Conservation (phyloP, 2,888 invertebrate genomes). For the Troides helena region DNA sequence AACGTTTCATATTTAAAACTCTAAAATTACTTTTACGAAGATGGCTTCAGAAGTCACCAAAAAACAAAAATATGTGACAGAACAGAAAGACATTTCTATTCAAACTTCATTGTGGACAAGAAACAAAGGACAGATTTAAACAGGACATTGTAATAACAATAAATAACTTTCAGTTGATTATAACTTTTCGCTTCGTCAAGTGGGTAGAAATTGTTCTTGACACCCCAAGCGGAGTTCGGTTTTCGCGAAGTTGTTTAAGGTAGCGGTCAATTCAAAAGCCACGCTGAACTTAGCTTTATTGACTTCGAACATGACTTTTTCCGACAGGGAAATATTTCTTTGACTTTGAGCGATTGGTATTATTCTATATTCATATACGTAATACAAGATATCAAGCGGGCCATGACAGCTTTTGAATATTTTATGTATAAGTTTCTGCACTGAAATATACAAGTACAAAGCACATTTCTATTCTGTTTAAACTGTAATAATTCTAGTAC, state of each 20-base stretch:
- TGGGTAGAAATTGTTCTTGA: slow-evolving; percentile 8
- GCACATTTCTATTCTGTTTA: slow-evolving; percentile 1
- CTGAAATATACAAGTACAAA: slow-evolving; percentile 18
- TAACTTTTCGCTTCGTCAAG: neutral
- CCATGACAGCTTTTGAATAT: slow-evolving; percentile 10
- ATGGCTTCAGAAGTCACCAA: no score
- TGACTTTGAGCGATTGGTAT: slow-evolving; percentile 20
- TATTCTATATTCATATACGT: slow-evolving; percentile 24
- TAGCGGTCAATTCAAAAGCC: slow-evolving; percentile 20
- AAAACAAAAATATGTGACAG: no score
- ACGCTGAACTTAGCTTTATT: slow-evolving; percentile 7
- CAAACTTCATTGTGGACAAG: slow-evolving; percentile 5
- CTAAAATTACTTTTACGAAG: no score
- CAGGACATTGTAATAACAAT: neutral
- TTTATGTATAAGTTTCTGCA: slow-evolving; percentile 13
- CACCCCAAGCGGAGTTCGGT: slow-evolving; percentile 7
- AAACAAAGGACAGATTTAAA: neutral
- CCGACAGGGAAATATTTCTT: slow-evolving; percentile 13
- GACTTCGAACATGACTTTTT: slow-evolving; percentile 17
- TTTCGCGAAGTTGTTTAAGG: slow-evolving; percentile 16
- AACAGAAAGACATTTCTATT: no score
- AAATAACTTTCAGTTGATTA: slow-evolving; percentile 6
- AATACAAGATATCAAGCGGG: slow-evolving; percentile 17
- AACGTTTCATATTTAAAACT: no score
- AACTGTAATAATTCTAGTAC: neutral